phyloP scores from a whole-genome alignment of 2,888 invertebrate species.

The Perizoma affinitatum region DNA sequence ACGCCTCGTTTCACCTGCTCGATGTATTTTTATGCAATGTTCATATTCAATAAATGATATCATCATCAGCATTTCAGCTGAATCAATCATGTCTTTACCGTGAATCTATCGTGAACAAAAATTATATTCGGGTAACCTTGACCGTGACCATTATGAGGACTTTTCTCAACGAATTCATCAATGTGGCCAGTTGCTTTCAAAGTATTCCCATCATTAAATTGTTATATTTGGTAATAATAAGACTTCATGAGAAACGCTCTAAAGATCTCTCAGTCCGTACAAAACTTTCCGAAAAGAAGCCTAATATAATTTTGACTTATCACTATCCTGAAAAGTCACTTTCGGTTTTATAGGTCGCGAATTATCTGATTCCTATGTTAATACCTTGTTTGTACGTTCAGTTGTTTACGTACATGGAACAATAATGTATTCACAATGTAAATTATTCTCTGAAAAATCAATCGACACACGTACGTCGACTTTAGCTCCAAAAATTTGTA shows the following conservation, averaged over 20 bases:
- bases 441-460: slow-evolving; percentile 32
- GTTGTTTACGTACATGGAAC: slow-evolving; percentile 20
- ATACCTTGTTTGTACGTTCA: slow-evolving; percentile 34
- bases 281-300: background rate
- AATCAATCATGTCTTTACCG: slow-evolving; percentile 3
- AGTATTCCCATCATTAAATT: too few species aligned
- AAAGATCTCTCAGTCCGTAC: too few species aligned
- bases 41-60: slow-evolving; percentile 54
- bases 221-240: too few species aligned
- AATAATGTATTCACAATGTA: slow-evolving; percentile 24
- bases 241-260: too few species aligned
- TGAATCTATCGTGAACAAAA: background rate
- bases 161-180: too few species aligned
- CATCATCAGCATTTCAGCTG: slow-evolving; percentile 47
- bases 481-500: too few species aligned
- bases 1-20: slow-evolving; percentile 58
- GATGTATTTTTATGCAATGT: slow-evolving; percentile 56
- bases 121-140: slow-evolving; percentile 9
- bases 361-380: slow-evolving; percentile 30
- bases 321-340: slow-evolving; percentile 16
- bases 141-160: too few species aligned
- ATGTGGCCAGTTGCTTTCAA: too few species aligned
- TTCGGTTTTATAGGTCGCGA: slow-evolving; percentile 12
- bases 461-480: slow-evolving; percentile 23
- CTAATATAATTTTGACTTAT: slow-evolving; percentile 1